phyloP scores from a whole-genome alignment of 2,797 vertebrate species.

The Coracias cyanogaster region DNA sequence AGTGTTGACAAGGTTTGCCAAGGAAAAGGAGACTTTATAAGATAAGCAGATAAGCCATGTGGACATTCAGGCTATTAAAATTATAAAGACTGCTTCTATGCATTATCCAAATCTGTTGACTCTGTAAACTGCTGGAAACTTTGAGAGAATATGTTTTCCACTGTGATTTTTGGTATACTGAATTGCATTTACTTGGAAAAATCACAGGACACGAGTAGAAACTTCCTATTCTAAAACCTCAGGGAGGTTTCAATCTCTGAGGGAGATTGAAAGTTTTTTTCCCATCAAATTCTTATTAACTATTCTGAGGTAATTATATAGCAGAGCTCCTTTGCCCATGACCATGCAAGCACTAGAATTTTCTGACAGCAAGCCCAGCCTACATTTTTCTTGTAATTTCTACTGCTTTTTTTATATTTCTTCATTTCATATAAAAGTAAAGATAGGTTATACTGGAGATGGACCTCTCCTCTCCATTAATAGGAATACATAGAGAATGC shows the following conservation, averaged over 20 bases:
- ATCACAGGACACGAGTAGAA: background rate
- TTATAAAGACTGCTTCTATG: background rate
- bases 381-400: background rate
- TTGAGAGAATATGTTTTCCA: background rate
- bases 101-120: background rate
- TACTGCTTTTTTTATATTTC: background rate
- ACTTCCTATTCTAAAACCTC: background rate
- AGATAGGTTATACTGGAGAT: background rate
- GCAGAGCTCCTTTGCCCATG: background rate
- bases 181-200: background rate
- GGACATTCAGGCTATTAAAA: background rate
- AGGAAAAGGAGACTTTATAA: background rate
- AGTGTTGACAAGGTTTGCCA: background rate
- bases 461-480: background rate
- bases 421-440: background rate
- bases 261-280: background rate
- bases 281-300: background rate
- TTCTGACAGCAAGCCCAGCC: background rate
- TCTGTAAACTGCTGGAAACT: background rate
- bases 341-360: background rate
- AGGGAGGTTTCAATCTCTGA: background rate
- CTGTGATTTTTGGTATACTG: background rate
- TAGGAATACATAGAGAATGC: background rate
- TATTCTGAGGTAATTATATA: background rate
- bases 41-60: background rate